Evolutionary conservation across 2,113 vertebrate genomes (phyloP), one percentile per base, ranked within the genome.

Genomic region (Amia ocellicauda): DNA sequence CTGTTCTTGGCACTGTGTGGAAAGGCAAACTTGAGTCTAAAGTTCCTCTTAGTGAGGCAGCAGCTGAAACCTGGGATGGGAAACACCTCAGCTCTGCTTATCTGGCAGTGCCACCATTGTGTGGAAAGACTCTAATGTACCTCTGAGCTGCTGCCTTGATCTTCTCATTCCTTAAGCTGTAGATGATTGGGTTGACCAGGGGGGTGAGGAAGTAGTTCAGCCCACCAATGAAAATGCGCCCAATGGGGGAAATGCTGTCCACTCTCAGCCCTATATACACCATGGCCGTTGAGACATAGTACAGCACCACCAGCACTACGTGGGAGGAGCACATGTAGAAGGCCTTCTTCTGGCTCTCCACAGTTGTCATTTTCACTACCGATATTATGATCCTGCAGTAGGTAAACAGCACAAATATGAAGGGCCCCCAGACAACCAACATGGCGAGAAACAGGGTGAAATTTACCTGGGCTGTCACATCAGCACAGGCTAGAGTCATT

Each of bases 131-230:
- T n/a, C n/a, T n/a, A n/a, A n/a, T n/a, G 20, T 50, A 3, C 20
- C 47, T 50, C 3, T 50, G 47, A 19, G 47, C 47, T 50, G 47
- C 47, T 50, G 16, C 47, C 47, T 50, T 50, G 17, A 50, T 50
- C 16, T 50, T 50, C 17, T 50, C 47, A 50, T 50, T 50, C 20
- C 47, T 50, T 50, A 50, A 50, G 47, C 47, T 50, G 20, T 50
- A 50, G 17, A 50, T 50, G 17, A 50, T 50, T 7, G 47, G 47
- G 47, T 50, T 50, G 7, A 50, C 47, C 47, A 50, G 7, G 9
- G 47, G 47, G 17, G 17, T 17, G 7, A 50, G 20, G 20, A 50
- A 50, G 4, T 50, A 50, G 20, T 50, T 50, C 47, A 50, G 4
- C 1, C 47, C 47, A 3, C 47, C 47, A 50, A 50, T 50, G 3